These are phyloP conservation scores for Palloptera scutellata DNA, from an alignment of 2,888 invertebrate genomes.

Conservation along the genomic window DNA sequence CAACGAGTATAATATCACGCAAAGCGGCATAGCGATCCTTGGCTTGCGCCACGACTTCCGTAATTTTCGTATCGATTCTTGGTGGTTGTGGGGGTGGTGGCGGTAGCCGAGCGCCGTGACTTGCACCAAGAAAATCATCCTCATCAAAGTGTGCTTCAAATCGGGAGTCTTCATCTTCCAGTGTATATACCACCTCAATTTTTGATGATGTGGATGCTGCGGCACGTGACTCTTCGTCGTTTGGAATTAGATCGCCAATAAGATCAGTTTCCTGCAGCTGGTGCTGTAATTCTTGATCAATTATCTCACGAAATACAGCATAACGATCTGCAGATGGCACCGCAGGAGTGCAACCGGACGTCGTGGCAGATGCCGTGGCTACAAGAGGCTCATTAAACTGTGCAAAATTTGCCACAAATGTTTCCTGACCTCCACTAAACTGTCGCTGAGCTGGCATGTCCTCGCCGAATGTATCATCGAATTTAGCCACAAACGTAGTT, in stretches of 20 bases:
- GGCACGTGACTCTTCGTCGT: slow-evolving; percentile 32
- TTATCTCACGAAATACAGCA: slow-evolving; percentile 86
- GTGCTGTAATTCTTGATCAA: slow-evolving; percentile 75
- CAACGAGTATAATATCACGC: slow-evolving; percentile 76
- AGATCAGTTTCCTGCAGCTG: slow-evolving; percentile 64
- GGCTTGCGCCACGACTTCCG: slow-evolving; percentile 65
- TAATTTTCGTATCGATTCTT: slow-evolving; percentile 66
- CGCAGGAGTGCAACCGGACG: slow-evolving; percentile 31
- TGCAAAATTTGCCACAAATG: slow-evolving; percentile 75
- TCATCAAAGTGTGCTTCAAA: slow-evolving; percentile 57
- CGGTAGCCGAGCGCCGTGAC: slow-evolving; percentile 32
- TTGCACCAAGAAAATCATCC: slow-evolving; percentile 33
- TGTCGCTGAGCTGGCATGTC: slow-evolving; percentile 42
- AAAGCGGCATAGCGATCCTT: slow-evolving; percentile 83
- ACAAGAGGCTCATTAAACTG: slow-evolving; percentile 65
- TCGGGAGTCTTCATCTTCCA: slow-evolving; percentile 25
- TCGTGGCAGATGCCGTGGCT: slow-evolving; percentile 39
- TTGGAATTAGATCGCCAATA: slow-evolving; percentile 53
- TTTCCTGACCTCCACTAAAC: slow-evolving; percentile 17
- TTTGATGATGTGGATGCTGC: slow-evolving; percentile 22
- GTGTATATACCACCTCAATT: background rate
- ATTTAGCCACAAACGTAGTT: slow-evolving; percentile 67
- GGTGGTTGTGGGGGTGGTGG: slow-evolving; percentile 45
- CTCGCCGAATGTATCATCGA: slow-evolving; percentile 73
- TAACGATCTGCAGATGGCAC: slow-evolving; percentile 79